These are phyloP conservation scores for Cervus canadensis DNA, from an alignment of 2,113 vertebrate species.

Conservation along the genomic window DNA sequence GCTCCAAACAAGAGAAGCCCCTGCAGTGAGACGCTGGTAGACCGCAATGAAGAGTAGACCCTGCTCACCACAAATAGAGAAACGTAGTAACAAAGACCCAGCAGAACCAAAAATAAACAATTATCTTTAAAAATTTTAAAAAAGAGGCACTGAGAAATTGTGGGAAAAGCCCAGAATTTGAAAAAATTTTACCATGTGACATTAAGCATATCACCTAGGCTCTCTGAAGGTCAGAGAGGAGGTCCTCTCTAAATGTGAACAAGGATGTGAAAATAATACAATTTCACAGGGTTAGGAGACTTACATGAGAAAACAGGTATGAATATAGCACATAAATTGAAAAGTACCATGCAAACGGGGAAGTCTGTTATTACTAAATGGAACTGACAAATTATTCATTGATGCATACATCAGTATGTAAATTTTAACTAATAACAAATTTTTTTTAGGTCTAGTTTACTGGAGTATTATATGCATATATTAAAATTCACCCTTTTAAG, in stretches of 20 bases:
- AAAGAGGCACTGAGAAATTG: not conserved
- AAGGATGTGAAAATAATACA: not conserved
- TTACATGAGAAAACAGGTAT: not conserved
- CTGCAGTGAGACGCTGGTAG: not conserved
- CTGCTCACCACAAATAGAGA: not conserved
- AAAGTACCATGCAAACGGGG: conserved; percentile 13
- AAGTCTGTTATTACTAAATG: conserved; percentile 25
- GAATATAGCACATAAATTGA: not conserved
- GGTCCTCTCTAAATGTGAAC: not conserved
- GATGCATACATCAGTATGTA: not conserved
- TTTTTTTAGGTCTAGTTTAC: conserved; percentile 25
- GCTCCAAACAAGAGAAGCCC: not conserved
- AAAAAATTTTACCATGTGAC: not conserved
- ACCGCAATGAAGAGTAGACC: not conserved
- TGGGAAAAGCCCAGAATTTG: not conserved
- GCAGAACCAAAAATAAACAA: not conserved
- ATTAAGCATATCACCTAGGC: not conserved
- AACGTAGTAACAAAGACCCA: not conserved
- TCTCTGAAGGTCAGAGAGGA: not conserved
- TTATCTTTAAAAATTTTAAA: not conserved
- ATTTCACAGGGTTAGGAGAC: not conserved
- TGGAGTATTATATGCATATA: not conserved
- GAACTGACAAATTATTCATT: conserved; percentile 31
- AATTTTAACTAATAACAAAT: conserved; percentile 42
- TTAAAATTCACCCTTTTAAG: conserved; percentile 38